Conservation (phyloP, 2,888 invertebrate species). For the Poecilobothrus nobilitatus region DNA sequence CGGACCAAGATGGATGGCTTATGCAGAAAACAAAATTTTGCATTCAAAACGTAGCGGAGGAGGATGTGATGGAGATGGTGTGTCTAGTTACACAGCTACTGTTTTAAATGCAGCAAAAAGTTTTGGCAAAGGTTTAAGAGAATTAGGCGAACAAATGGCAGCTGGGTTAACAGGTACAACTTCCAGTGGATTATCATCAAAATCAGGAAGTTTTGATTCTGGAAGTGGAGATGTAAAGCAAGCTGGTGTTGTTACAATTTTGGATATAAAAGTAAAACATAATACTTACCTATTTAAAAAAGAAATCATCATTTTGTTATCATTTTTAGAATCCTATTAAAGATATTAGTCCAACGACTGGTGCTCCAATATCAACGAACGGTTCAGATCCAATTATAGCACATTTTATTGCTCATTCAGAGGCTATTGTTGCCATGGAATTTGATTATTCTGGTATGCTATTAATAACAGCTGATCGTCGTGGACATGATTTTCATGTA, state of each 20-base stretch:
- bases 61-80: constrained; percentile 76
- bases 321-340: constrained; percentile 36
- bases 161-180: constrained; percentile 71
- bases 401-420: constrained; percentile 80
- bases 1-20: constrained; percentile 76
- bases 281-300: background rate
- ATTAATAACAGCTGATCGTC: constrained; percentile 80
- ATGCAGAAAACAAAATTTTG: constrained; percentile 77
- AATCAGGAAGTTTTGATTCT: constrained; percentile 46
- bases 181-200: constrained; percentile 37
- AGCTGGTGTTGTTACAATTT: constrained; percentile 79
- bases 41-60: constrained; percentile 71
- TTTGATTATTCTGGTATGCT: constrained; percentile 88
- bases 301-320: constrained; percentile 8
- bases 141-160: constrained; percentile 85
- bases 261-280: constrained; percentile 66
- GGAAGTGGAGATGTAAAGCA: constrained; percentile 54
- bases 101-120: constrained; percentile 92
- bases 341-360: constrained; percentile 40
- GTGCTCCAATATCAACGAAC: constrained; percentile 33
- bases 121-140: constrained; percentile 79
- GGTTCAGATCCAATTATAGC: constrained; percentile 70
- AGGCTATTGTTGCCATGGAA: constrained; percentile 79
- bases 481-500: constrained; percentile 93
- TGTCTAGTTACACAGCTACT: constrained; percentile 83